Evolutionary conservation across 2,113 vertebrate species (phyloP).

Genomic region (Hippoglossus stenolepis): DNA sequence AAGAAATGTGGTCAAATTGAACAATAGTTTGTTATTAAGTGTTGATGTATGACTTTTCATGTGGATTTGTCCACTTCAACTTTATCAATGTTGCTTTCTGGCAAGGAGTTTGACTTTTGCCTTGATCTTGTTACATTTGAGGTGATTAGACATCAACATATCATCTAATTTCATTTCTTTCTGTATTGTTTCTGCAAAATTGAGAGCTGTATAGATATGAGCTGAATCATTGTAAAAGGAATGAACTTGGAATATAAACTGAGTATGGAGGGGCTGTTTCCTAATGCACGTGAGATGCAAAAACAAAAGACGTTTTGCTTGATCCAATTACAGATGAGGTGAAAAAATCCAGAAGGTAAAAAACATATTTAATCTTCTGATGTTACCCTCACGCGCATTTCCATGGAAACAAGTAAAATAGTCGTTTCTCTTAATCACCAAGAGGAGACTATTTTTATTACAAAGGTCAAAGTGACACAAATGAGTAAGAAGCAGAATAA

Average conservation of each 20-base stretch:
- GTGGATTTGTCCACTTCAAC: too few relatives aligned
- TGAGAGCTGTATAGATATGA: not conserved
- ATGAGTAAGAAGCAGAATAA: not conserved
- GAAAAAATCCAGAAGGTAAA: conserved; percentile 2
- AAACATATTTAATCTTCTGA: conserved; percentile 6
- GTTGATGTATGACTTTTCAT: not conserved
- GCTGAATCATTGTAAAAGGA: not conserved
- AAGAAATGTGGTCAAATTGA: not conserved
- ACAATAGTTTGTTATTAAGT: too few relatives aligned
- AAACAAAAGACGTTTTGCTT: conserved; percentile 11
- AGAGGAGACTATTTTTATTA: not conserved
- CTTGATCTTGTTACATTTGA: conserved; percentile 1
- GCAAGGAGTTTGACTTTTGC: not conserved
- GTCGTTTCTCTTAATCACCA: conserved; percentile 3
- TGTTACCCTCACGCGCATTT: conserved; percentile 26
- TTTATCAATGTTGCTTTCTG: not conserved
- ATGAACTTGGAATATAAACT: not conserved
- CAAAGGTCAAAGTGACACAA: not conserved
- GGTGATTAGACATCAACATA: not conserved
- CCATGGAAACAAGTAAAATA: conserved; percentile 47
- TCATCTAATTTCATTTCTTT: not conserved
- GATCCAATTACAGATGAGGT: conserved; percentile 14
- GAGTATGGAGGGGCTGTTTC: not conserved
- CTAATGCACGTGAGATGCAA: not conserved
- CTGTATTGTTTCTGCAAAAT: conserved; percentile 13